A percentile compares a stretch with the other conserved stretches of the same genome.
These are phyloP conservation scores for Parochlus steinenii DNA, from an alignment of 2,888 invertebrate species.

Conservation along the genomic window DNA sequence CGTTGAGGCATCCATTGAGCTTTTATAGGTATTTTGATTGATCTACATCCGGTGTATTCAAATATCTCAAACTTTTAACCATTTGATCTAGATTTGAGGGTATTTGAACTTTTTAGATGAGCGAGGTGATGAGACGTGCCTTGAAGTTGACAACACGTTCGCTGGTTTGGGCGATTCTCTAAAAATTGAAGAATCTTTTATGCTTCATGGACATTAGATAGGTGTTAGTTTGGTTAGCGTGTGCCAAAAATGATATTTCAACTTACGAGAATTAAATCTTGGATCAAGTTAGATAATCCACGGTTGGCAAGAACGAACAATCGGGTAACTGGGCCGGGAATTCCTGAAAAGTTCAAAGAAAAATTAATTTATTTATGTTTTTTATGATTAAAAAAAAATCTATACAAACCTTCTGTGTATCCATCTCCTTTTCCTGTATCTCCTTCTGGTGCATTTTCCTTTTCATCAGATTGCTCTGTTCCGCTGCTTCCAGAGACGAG, in stretches of 20 bases:
- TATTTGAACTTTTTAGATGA: constrained; percentile 44
- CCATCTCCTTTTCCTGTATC: constrained; percentile 45
- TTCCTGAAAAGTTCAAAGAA: no score
- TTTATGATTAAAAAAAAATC: no score
- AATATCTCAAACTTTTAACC: no score
- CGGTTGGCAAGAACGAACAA: constrained; percentile 76
- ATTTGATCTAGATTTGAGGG: neutral
- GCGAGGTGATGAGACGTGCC: constrained; percentile 76
- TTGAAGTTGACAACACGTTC: constrained; percentile 88
- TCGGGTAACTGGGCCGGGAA: constrained; percentile 74
- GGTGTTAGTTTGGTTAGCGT: neutral
- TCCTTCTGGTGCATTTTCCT: constrained; percentile 35
- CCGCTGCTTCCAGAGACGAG: constrained; percentile 62
- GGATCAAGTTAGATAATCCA: constrained; percentile 71
- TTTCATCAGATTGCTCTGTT: constrained; percentile 43
- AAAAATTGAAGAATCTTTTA: constrained; percentile 22
- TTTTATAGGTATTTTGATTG: no score
- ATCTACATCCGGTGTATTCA: no score
- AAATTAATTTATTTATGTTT: no score
- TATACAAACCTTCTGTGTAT: constrained; percentile 60
- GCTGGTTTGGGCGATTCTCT: constrained; percentile 75
- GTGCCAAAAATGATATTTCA: constrained; percentile 3
- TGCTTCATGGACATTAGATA: constrained; percentile 4
- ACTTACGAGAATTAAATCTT: constrained; percentile 71
- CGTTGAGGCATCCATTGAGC: no score